Base-by-base conservation (phyloP, 2,797 vertebrate species). In the Nasua narica region DNA sequence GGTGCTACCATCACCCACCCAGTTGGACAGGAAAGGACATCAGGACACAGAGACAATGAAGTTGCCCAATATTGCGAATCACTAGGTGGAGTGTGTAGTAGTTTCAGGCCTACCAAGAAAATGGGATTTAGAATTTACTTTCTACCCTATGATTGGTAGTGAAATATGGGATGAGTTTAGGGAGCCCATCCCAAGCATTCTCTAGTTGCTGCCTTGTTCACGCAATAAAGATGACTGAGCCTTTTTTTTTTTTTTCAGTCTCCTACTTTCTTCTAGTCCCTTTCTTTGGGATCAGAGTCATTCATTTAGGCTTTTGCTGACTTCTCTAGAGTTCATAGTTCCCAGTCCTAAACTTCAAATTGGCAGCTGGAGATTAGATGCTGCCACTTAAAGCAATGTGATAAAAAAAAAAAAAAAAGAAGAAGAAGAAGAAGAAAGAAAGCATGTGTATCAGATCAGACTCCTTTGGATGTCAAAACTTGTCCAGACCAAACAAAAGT, bases 181-280 rank as follows among this genome's bases (percentile, higher is more conserved):
- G 58, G 7, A 84, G 70, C 13, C 3, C 7, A 2, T n/a, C 12
- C 2, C 52, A 43, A 35, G 10, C 2, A 25, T 37, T 81, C 46
- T 82, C 7, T 13, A 14, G 40, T 25, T 43, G 10, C 11, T 40
- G 27, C 16, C 9, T 52, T 74, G 10, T 27, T 56, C 14, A 52
- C 14, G 81, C 1, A 3, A 21, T 7, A 62, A 5, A 27, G 0
- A 21, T 0, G 14, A 9, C 9, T 13, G 11, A 21, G 13, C 6
- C 19, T 60, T 92, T 40, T 43, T 35, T n/a, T 29, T 60, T 93
- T 46, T 40, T 35, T 37, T 29, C 23, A 1, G 29, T 40, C 19
- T 46, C 72, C 13, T 40, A 14, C 6, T 50, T 19, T 54, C 1
- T 5, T 46, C 16, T 56, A 2, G 12, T 25, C 19, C 50, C 14